Percentiles rank a stretch among this genome's conserved stretches.
Conservation (phyloP, 2,888 invertebrate species). For the Plebejus melissa region DNA sequence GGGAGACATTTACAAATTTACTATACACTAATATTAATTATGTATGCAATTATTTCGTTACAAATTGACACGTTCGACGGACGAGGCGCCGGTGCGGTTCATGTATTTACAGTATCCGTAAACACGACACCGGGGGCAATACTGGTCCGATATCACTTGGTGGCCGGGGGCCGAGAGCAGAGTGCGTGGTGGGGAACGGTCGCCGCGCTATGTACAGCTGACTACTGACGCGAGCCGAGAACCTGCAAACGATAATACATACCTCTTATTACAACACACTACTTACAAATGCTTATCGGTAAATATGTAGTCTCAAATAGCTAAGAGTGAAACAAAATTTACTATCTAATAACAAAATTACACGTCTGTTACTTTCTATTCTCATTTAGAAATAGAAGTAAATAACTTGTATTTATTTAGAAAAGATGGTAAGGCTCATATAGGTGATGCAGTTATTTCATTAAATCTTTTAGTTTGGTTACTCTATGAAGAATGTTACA, state of each 20-base stretch:
- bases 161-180: background rate
- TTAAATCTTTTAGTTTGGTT: conserved; percentile 11
- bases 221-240: conserved; percentile 44
- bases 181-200: conserved; percentile 31
- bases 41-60: conserved; percentile 37
- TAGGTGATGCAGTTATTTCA: background rate
- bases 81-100: conserved; percentile 17
- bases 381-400: background rate
- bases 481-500: background rate
- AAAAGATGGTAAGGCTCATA: background rate
- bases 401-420: background rate
- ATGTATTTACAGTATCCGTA: conserved; percentile 23
- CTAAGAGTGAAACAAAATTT: too few species aligned
- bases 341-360: background rate
- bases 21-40: conserved; percentile 36
- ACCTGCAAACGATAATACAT: conserved; percentile 41
- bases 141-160: conserved; percentile 24
- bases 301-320: too few species aligned
- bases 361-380: background rate
- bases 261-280: background rate
- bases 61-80: conserved; percentile 36
- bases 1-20: conserved; percentile 36
- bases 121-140: conserved; percentile 5
- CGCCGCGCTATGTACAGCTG: conserved; percentile 57
- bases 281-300: background rate